Evolutionary conservation across 1,140 invertebrate species (phyloP), one percentile per base, ranked within the genome.

Genomic region (Aphaenogaster ashmeadi): DNA sequence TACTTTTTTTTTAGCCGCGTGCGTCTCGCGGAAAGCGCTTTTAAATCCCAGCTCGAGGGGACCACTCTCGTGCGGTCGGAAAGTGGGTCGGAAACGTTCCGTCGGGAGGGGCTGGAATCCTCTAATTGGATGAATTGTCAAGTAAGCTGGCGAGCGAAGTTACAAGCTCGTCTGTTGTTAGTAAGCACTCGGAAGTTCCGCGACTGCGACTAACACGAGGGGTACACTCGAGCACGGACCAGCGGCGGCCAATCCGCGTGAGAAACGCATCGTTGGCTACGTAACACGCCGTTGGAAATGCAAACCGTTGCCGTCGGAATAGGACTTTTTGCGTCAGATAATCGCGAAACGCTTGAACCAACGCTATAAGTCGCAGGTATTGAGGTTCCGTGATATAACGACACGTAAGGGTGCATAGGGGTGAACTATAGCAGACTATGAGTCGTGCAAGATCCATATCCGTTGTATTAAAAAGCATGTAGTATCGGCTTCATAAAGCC

Each of bases 61-160:
- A 38, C 7, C 21, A 60, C 11, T 38, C 21, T 13, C 6, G 6
- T 18, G 41, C 41, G 44, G 27, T 8, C 47, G 18, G 67, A 89
- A 88, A 83, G 21, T 58, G 66, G 80, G 38, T 69, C 54, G 74
- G 33, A 36, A 80, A 41, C 71, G 54, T 54, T n/a, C 36, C n/a
- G 21, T 69, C n/a, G 77, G 56, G 9, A 60, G 41, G 80, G 47
- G 36, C 13, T 79, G 60, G 79, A 89, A 87, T 90, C 64, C 83
- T 80, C 71, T 90, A 90, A 90, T 90, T 90, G 88, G 89, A 90
- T 69, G 86, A 90, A 87, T 90, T 75, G 89, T 90, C 85, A 58
- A 90, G 88, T 60, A 87, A 85, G 64, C 72, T 21, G 41, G 41
- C 41, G 64, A 66, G 13, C 66, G 47, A 87, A 90, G 74, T 90